These are phyloP conservation scores for Lampropteryx suffumata DNA, from an alignment of 2,888 invertebrate species.

Conservation along the genomic window DNA sequence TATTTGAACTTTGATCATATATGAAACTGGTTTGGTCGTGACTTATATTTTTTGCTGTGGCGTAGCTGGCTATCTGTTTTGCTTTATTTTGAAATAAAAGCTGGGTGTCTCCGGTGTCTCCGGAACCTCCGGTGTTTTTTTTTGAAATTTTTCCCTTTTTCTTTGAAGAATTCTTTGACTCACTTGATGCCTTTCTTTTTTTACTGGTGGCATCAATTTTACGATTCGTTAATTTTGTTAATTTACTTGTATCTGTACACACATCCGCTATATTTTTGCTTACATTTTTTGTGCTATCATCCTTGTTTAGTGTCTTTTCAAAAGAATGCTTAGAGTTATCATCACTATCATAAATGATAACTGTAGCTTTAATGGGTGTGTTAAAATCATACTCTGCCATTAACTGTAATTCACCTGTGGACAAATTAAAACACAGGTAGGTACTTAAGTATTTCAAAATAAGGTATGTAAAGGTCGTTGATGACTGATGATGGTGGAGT, in stretches of 20 bases:
- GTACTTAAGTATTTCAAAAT: no score
- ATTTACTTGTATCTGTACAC: background rate
- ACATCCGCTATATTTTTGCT: background rate
- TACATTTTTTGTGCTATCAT: background rate
- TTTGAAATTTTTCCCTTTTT: background rate
- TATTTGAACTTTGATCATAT: background rate
- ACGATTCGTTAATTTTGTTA: background rate
- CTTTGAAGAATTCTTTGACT: background rate
- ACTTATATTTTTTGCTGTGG: background rate
- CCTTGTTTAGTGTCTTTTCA: slow-evolving; percentile 1
- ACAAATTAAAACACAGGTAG: slow-evolving; percentile 19
- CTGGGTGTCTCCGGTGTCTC: no score
- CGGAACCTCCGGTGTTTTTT: background rate
- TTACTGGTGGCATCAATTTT: background rate
- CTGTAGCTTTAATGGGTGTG: slow-evolving; percentile 38
- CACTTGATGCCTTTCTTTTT: background rate
- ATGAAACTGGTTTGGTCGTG: background rate
- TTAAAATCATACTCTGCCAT: slow-evolving; percentile 47
- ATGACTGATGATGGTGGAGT: no score
- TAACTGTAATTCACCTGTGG: slow-evolving; percentile 34
- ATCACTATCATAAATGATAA: slow-evolving; percentile 44
- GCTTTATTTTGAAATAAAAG: background rate
- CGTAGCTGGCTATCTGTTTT: background rate
- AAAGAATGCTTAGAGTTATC: slow-evolving; percentile 26
- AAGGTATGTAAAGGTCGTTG: no score